A percentile compares a stretch with the other conserved stretches of the same genome.
Conservation (phyloP, 2,797 vertebrate genomes). For the Podarcis lilfordi region DNA sequence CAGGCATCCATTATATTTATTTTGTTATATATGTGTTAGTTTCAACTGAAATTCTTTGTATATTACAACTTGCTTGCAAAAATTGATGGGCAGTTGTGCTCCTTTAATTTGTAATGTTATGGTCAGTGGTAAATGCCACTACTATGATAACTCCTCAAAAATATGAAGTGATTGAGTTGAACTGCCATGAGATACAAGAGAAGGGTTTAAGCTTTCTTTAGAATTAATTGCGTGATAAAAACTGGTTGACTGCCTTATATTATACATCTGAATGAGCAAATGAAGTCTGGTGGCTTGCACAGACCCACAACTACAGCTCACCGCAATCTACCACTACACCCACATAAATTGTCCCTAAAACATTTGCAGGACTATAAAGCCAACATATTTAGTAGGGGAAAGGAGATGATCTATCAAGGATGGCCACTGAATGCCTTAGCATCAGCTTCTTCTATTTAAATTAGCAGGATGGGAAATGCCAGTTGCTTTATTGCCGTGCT, state of each 20-base stretch:
- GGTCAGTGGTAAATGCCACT: slow-evolving; percentile 14
- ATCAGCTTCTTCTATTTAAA: not conserved
- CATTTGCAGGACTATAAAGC: not conserved
- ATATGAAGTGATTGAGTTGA: slow-evolving; percentile 6
- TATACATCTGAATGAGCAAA: not conserved
- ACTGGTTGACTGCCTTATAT: not conserved
- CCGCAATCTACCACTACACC: too few relatives aligned
- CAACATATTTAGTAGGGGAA: not conserved
- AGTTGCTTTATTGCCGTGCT: not conserved
- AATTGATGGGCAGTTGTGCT: slow-evolving; percentile 53
- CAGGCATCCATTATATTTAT: slow-evolving; percentile 71
- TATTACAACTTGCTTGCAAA: slow-evolving; percentile 63
- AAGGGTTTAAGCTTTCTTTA: slow-evolving; percentile 3
- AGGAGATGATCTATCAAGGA: not conserved
- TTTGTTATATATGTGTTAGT: slow-evolving; percentile 59
- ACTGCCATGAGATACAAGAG: not conserved
- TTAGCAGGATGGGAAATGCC: not conserved
- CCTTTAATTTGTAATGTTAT: slow-evolving; percentile 46
- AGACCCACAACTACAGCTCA: not conserved
- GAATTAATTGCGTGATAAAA: slow-evolving; percentile 18
- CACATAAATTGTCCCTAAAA: not conserved
- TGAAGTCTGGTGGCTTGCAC: not conserved
- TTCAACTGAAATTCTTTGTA: slow-evolving; percentile 64
- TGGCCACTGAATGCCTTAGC: not conserved
- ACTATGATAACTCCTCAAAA: slow-evolving; percentile 17